These are phyloP conservation scores for Leptobrachium ailaonicum DNA, from an alignment of 2,113 vertebrate genomes.

Conservation along the genomic window DNA sequence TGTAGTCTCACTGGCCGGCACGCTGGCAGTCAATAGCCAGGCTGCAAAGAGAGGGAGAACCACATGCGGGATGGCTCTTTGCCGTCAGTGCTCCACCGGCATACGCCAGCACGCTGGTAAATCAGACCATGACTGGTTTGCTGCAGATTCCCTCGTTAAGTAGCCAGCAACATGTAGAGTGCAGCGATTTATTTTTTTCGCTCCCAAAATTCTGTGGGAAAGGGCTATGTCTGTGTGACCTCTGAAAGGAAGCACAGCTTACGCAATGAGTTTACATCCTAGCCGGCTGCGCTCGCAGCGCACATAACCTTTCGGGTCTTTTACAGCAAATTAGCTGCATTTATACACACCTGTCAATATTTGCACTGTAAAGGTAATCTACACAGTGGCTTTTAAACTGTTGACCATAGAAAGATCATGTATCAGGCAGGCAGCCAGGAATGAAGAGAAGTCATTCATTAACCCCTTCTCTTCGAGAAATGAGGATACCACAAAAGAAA, in stretches of 20 bases:
- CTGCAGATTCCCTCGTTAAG: too few species aligned
- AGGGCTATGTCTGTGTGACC: background rate
- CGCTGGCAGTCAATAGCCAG: too few species aligned
- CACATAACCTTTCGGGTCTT: background rate
- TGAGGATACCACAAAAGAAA: background rate
- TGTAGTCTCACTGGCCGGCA: too few species aligned
- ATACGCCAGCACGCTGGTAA: too few species aligned
- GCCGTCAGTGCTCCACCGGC: too few species aligned
- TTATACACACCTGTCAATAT: conserved; percentile 28
- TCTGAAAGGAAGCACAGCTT: background rate
- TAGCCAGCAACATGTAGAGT: too few species aligned
- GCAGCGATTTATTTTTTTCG: background rate
- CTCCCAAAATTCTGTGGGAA: background rate
- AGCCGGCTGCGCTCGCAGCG: background rate
- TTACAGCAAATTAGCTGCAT: conserved; percentile 1
- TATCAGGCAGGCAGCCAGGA: conserved; percentile 6
- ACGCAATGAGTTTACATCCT: background rate
- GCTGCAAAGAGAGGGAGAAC: too few species aligned
- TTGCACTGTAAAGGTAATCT: conserved; percentile 16
- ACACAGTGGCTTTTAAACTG: conserved; percentile 30
- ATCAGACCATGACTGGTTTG: too few species aligned
- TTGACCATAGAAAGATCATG: conserved; percentile 26
- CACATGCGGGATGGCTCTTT: too few species aligned
- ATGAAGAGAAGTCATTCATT: background rate
- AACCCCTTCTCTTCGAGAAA: background rate